Conservation (phyloP, 2,888 invertebrate species). For the Electrophaes corylata region DNA sequence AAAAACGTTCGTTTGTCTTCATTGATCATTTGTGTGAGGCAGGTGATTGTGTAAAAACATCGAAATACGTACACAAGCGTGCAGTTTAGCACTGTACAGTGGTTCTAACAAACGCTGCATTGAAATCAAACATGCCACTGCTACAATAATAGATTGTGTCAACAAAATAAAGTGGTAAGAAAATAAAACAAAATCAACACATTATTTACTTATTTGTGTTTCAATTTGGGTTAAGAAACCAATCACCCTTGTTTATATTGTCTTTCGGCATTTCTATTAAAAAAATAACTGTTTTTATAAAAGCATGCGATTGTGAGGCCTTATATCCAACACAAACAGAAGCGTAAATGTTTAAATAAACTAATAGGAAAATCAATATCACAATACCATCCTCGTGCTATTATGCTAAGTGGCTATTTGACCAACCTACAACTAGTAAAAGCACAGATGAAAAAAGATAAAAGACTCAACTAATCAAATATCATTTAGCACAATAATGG, state of each 20-base stretch:
- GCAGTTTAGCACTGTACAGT: conserved; percentile 46
- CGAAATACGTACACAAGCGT: conserved; percentile 37
- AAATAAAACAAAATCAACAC: conserved; percentile 49
- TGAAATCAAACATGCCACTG: conserved; percentile 76
- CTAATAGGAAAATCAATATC: background rate
- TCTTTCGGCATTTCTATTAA: conserved; percentile 30
- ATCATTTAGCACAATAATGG: background rate
- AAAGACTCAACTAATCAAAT: background rate
- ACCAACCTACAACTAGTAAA: background rate
- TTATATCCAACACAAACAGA: conserved; percentile 1
- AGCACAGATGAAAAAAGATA: too few relatives aligned
- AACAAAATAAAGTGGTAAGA: conserved; percentile 50
- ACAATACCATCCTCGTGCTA: background rate
- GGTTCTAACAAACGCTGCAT: conserved; percentile 53
- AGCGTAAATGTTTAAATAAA: conserved; percentile 17
- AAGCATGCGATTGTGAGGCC: conserved; percentile 36
- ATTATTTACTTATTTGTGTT: conserved; percentile 40
- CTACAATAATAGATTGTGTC: conserved; percentile 48
- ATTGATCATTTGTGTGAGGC: background rate
- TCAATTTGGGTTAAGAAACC: conserved; percentile 57
- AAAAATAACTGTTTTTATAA: conserved; percentile 36
- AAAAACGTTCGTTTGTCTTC: conserved; percentile 11
- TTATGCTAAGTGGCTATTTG: background rate
- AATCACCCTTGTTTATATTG: conserved; percentile 54
- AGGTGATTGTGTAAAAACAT: conserved; percentile 19